A percentile compares a stretch with the other conserved stretches of the same genome.
Conservation (phyloP, 2,888 invertebrate genomes). For the Villa cingulata region DNA sequence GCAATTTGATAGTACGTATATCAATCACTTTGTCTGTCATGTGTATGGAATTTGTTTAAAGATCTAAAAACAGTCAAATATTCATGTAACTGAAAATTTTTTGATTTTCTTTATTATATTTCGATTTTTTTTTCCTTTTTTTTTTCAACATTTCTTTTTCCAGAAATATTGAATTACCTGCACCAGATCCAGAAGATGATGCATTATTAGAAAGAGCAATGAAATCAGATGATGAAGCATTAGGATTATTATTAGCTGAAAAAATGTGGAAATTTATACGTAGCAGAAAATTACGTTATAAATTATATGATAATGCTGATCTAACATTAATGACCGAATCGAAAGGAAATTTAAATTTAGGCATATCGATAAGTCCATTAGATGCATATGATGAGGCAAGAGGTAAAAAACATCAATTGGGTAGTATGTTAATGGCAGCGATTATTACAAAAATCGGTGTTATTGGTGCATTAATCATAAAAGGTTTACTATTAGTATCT, state of each 20-base stretch:
- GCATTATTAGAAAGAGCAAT: conserved; percentile 37
- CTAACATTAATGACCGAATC: conserved; percentile 58
- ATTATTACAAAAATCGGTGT: conserved; percentile 69
- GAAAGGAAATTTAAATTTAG: conserved; percentile 44
- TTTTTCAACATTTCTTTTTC: not conserved
- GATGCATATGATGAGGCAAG: conserved; percentile 49
- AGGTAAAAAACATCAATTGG: conserved; percentile 57
- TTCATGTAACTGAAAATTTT: not conserved
- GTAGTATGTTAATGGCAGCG: conserved; percentile 52
- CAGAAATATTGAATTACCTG: conserved; percentile 26
- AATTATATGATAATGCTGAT: conserved; percentile 63
- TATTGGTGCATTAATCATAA: conserved; percentile 66
- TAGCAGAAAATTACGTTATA: conserved; percentile 64
- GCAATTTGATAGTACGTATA: too few relatives aligned
- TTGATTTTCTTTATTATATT: not conserved
- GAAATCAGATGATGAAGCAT: conserved; percentile 46
- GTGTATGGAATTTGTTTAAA: too few relatives aligned
- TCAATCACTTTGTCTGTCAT: too few relatives aligned
- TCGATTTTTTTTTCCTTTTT: not conserved
- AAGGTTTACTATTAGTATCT: conserved; percentile 64
- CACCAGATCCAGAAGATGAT: conserved; percentile 42
- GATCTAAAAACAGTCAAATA: too few relatives aligned
- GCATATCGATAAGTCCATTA: conserved; percentile 53
- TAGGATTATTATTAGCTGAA: conserved; percentile 51
- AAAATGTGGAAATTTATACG: conserved; percentile 64